Evolutionary conservation across 2,888 invertebrate genomes (phyloP).

Genomic region (Dexiosoma caninum): DNA sequence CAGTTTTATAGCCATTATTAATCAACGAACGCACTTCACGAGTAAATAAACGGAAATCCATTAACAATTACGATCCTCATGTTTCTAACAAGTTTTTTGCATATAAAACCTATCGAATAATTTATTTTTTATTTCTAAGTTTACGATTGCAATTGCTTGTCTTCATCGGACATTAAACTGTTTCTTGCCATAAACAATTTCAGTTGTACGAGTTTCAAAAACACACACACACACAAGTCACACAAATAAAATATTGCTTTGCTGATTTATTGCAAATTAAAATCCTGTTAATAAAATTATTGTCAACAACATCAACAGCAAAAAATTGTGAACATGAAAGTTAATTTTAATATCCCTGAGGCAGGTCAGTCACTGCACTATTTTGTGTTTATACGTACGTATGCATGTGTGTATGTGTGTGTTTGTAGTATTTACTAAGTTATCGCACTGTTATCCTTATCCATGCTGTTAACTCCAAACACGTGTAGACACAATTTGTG

Average conservation of each 20-base stretch:
- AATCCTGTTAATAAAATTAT: background rate
- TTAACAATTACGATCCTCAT: too few relatives aligned
- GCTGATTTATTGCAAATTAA: background rate
- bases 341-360: background rate
- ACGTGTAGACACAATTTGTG: background rate
- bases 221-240: background rate
- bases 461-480: background rate
- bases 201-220: too few relatives aligned
- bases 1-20: too few relatives aligned
- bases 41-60: too few relatives aligned
- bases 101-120: too few relatives aligned
- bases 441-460: background rate
- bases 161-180: too few relatives aligned
- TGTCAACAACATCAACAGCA: background rate
- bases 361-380: background rate
- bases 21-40: too few relatives aligned
- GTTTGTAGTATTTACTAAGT: background rate
- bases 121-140: too few relatives aligned
- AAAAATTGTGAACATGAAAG: background rate
- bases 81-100: too few relatives aligned
- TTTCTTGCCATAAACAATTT: too few relatives aligned
- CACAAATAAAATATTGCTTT: too few relatives aligned
- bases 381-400: background rate
- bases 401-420: background rate
- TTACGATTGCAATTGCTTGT: too few relatives aligned